Evolutionary conservation across 2,113 vertebrate species (phyloP).

Genomic region (Cyprinodon variegatus): DNA sequence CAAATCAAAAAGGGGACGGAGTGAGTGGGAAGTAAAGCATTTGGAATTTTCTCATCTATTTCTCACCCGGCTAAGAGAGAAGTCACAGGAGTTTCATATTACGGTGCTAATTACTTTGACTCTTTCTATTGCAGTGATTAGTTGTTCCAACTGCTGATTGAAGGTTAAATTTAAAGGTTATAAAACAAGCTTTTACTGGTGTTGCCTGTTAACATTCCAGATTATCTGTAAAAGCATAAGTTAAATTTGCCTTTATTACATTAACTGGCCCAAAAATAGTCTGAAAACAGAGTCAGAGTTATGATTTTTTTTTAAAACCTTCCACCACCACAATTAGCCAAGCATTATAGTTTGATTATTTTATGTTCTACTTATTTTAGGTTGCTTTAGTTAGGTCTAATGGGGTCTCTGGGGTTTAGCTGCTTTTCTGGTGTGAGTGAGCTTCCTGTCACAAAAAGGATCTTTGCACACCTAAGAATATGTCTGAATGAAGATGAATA

Average conservation of each 20-base stretch:
- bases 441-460: too few species aligned
- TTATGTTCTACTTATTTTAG: too few species aligned
- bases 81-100: constrained; percentile 46
- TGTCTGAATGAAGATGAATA: too few species aligned
- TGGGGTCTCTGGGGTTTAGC: too few species aligned
- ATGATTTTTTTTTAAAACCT: neutral
- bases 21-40: constrained; percentile 18
- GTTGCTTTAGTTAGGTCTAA: too few species aligned
- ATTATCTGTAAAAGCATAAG: neutral
- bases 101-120: constrained; percentile 41
- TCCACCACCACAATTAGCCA: neutral
- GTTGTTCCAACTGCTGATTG: constrained; percentile 16
- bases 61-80: constrained; percentile 24
- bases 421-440: too few species aligned
- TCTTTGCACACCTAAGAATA: too few species aligned
- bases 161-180: neutral
- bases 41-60: constrained; percentile 25
- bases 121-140: constrained; percentile 48
- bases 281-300: neutral
- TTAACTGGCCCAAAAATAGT: neutral
- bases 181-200: neutral
- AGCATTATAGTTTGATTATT: too few species aligned
- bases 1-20: constrained; percentile 40
- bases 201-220: neutral
- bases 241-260: neutral